A percentile compares a stretch with the other conserved stretches of the same genome.
Conservation (phyloP, 2,797 vertebrate genomes). For the Helostoma temminkii region DNA sequence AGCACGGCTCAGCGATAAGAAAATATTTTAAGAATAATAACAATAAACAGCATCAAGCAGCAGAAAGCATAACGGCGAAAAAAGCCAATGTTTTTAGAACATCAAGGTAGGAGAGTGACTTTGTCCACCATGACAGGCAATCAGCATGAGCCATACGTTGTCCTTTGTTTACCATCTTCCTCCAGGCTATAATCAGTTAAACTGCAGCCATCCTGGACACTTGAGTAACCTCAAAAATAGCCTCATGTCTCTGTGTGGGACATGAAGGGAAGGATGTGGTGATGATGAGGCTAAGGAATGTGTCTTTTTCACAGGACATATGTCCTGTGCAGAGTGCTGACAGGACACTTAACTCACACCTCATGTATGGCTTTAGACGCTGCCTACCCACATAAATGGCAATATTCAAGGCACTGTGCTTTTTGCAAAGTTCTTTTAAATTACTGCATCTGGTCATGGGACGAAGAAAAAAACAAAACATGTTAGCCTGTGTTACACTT, state of each 20-base stretch:
- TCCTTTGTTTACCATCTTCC: slow-evolving; percentile 69
- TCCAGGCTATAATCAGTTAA: slow-evolving; percentile 66
- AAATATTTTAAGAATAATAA: slow-evolving; percentile 20
- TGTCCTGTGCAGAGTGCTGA: slow-evolving; percentile 67
- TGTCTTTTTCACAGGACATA: slow-evolving; percentile 79
- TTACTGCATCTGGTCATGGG: not conserved
- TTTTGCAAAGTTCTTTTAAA: slow-evolving; percentile 1
- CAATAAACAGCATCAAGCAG: not conserved
- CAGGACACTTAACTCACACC: slow-evolving; percentile 46
- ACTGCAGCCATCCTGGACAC: slow-evolving; percentile 69
- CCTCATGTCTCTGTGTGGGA: slow-evolving; percentile 46
- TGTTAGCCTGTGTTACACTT: too few species aligned
- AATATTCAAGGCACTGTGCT: slow-evolving; percentile 13
- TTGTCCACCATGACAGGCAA: slow-evolving; percentile 33
- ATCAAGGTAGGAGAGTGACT: slow-evolving; percentile 20
- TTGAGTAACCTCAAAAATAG: slow-evolving; percentile 66
- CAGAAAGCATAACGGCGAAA: slow-evolving; percentile 14
- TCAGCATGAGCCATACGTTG: slow-evolving; percentile 40
- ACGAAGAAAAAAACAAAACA: too few species aligned
- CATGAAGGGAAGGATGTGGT: slow-evolving; percentile 81
- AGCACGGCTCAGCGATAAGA: slow-evolving; percentile 28
- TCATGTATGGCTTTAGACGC: slow-evolving; percentile 3
- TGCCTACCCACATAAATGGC: slow-evolving; percentile 8
- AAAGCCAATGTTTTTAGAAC: slow-evolving; percentile 9
- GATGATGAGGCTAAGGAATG: slow-evolving; percentile 65